These are phyloP conservation scores for Chloroclysta siterata DNA, from an alignment of 2,888 invertebrate species.

Conservation along the genomic window DNA sequence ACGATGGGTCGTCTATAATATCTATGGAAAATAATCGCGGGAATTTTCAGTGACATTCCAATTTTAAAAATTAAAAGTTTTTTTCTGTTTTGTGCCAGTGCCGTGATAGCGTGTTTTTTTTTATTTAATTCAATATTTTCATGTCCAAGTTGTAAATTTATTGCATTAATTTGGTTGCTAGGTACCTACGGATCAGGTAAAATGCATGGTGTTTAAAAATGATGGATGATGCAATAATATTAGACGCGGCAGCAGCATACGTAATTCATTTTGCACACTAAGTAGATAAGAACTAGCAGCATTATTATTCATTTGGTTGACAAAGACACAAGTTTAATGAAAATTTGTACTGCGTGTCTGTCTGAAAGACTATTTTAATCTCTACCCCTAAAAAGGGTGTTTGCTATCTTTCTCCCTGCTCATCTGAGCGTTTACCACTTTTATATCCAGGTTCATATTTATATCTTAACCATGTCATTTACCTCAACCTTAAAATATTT, in stretches of 20 bases:
- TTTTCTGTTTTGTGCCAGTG: slow-evolving; percentile 7
- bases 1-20: slow-evolving; percentile 45
- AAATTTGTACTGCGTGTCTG: no score
- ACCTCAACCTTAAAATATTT: no score
- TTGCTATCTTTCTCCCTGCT: no score
- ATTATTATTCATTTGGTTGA: no score
- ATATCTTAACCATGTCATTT: no score
- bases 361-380: no score
- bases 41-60: slow-evolving; percentile 14
- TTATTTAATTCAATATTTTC: neutral
- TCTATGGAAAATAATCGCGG: slow-evolving; percentile 23
- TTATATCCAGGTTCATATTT: no score
- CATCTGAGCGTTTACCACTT: no score
- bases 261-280: slow-evolving; percentile 2
- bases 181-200: neutral
- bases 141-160: neutral
- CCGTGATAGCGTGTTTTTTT: neutral
- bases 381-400: no score
- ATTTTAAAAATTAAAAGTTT: slow-evolving; percentile 6
- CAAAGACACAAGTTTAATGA: no score
- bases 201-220: slow-evolving; percentile 15
- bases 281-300: no score
- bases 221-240: slow-evolving; percentile 10
- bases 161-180: neutral
- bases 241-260: neutral